These are phyloP conservation scores for Scortum barcoo DNA, from an alignment of 2,113 vertebrate species.

Conservation along the genomic window DNA sequence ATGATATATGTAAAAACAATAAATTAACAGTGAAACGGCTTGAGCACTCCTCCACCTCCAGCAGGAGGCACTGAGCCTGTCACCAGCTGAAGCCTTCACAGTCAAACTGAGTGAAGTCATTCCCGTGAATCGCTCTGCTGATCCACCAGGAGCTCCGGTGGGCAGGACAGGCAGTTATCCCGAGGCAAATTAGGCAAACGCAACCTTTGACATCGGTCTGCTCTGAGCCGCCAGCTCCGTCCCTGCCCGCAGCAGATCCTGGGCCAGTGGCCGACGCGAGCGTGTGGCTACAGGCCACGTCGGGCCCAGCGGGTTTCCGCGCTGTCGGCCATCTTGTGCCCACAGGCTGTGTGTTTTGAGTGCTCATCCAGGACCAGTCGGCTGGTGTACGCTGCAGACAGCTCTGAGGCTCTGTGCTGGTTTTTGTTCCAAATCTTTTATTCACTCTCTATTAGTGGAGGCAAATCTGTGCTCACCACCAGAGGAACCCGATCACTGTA, in stretches of 20 bases:
- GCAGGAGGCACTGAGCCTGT: background rate
- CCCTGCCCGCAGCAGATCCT: conserved; percentile 24
- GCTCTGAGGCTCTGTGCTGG: background rate
- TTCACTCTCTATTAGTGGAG: background rate
- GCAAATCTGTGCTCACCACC: background rate
- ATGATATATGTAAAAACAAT: background rate
- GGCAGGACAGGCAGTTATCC: conserved; percentile 24
- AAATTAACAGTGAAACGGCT: background rate
- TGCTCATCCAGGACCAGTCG: background rate
- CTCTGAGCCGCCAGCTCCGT: conserved; percentile 25
- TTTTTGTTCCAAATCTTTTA: background rate
- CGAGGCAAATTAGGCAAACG: conserved; percentile 53
- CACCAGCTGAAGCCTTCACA: background rate
- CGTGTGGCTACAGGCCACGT: conserved; percentile 4
- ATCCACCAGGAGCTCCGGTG: conserved; percentile 23
- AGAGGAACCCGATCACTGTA: background rate
- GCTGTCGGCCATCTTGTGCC: conserved; percentile 27
- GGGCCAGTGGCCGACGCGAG: conserved; percentile 37
- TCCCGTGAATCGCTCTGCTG: conserved; percentile 33
- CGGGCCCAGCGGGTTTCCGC: conserved; percentile 17
- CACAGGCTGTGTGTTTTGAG: conserved; percentile 25
- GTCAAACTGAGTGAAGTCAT: background rate
- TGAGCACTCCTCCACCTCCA: background rate
- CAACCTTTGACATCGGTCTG: conserved; percentile 49
- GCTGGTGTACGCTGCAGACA: background rate